Evolutionary conservation across 2,113 vertebrate genomes (phyloP).

Genomic region (Amphiprion percula): DNA sequence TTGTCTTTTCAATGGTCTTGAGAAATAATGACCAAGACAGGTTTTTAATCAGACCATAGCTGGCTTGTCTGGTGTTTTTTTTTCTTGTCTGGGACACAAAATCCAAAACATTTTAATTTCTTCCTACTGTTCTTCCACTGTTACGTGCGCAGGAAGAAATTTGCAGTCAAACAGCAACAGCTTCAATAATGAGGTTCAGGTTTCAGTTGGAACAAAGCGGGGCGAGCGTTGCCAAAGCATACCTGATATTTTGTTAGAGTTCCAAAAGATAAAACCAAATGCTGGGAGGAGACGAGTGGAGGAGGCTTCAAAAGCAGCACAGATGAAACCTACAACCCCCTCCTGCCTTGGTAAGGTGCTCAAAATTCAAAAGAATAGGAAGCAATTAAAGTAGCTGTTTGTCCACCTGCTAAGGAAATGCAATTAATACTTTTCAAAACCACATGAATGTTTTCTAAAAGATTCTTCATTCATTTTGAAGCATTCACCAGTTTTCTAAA

Average conservation of each 20-base stretch:
- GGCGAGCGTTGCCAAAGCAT: slow-evolving; percentile 35
- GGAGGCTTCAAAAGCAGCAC: slow-evolving; percentile 53
- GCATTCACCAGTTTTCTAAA: background rate
- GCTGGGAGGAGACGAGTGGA: slow-evolving; percentile 53
- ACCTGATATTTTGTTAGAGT: slow-evolving; percentile 63
- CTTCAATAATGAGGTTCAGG: slow-evolving; percentile 29
- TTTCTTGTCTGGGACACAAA: slow-evolving; percentile 4
- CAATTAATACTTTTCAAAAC: background rate
- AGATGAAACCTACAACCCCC: slow-evolving; percentile 46
- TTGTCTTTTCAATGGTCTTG: slow-evolving; percentile 51
- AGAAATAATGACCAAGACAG: slow-evolving; percentile 58
- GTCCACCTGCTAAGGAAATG: background rate
- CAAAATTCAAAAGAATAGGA: slow-evolving; percentile 35
- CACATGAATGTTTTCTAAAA: too few species aligned
- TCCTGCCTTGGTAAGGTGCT: slow-evolving; percentile 17
- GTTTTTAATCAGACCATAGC: slow-evolving; percentile 46
- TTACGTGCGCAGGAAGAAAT: background rate
- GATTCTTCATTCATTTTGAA: too few species aligned
- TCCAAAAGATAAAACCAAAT: slow-evolving; percentile 59
- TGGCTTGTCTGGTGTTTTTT: slow-evolving; percentile 18
- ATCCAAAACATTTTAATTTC: slow-evolving; percentile 31
- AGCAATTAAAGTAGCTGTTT: background rate
- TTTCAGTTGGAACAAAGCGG: slow-evolving; percentile 53
- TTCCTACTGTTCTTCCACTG: background rate
- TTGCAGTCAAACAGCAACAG: slow-evolving; percentile 4